phyloP scores from a whole-genome alignment of 2,888 invertebrate genomes.

The Cephonodes hylas region DNA sequence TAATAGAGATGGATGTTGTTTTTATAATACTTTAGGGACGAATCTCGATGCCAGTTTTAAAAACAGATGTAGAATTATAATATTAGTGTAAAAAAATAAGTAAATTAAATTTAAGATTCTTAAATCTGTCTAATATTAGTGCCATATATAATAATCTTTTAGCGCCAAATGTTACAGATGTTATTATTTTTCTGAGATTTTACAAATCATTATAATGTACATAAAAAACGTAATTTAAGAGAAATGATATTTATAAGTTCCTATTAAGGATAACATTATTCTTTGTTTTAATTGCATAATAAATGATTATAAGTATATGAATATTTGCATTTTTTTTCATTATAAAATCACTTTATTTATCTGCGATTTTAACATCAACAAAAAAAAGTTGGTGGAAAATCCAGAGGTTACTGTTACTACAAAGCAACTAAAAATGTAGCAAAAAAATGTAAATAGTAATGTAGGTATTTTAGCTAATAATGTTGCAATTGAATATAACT shows the following conservation, averaged over 20 bases:
- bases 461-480: too few relatives aligned
- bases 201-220: neutral
- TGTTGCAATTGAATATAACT: too few relatives aligned
- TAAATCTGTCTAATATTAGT: neutral
- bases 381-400: too few relatives aligned
- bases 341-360: too few relatives aligned
- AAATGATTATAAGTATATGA: constrained; percentile 1
- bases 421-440: too few relatives aligned
- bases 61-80: neutral
- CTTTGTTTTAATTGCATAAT: neutral
- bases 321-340: neutral
- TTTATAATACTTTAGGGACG: neutral
- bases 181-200: neutral
- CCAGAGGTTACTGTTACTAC: too few relatives aligned
- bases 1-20: neutral
- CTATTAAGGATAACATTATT: neutral
- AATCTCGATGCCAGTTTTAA: neutral
- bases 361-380: too few relatives aligned
- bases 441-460: too few relatives aligned
- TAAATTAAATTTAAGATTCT: neutral
- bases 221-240: neutral
- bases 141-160: neutral
- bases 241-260: constrained; percentile 1
- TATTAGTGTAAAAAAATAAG: neutral
- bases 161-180: neutral